These are phyloP conservation scores for Epinephelus fuscoguttatus DNA, from an alignment of 2,113 vertebrate species.

Conservation along the genomic window DNA sequence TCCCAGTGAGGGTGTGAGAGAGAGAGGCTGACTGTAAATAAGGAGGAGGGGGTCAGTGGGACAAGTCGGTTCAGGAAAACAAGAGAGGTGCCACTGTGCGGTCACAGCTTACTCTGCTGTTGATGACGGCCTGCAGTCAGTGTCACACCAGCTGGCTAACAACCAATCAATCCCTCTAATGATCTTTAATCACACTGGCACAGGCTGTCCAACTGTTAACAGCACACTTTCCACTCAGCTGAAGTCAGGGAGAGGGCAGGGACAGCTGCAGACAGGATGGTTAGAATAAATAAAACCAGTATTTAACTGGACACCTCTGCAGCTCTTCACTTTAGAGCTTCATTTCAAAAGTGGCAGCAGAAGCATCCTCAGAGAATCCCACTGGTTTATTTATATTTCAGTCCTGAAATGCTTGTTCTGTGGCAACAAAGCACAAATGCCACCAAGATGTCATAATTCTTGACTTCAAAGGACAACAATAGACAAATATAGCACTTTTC, in stretches of 20 bases:
- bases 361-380: conserved; percentile 35
- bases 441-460: conserved; percentile 17
- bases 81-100: conserved; percentile 27
- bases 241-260: conserved; percentile 36
- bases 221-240: conserved; percentile 39
- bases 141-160: conserved; percentile 69
- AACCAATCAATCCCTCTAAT: conserved; percentile 75
- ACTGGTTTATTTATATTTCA: conserved; percentile 36
- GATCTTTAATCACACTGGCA: conserved; percentile 61
- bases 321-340: conserved; percentile 2
- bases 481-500: conserved; percentile 25
- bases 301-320: conserved; percentile 29
- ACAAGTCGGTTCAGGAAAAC: conserved; percentile 29
- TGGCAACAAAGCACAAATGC: conserved; percentile 48
- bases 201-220: conserved; percentile 32
- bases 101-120: conserved; percentile 51
- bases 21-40: conserved; percentile 21
- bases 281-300: conserved; percentile 23
- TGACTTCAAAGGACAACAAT: conserved; percentile 21
- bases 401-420: conserved; percentile 25
- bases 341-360: conserved; percentile 26
- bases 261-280: conserved; percentile 36
- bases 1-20: conserved; percentile 11
- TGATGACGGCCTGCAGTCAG: conserved; percentile 50
- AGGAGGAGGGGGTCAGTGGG: conserved; percentile 38